These are phyloP conservation scores for Leucoptera coffeella DNA, from an alignment of 2,888 invertebrate species.

Conservation along the genomic window DNA sequence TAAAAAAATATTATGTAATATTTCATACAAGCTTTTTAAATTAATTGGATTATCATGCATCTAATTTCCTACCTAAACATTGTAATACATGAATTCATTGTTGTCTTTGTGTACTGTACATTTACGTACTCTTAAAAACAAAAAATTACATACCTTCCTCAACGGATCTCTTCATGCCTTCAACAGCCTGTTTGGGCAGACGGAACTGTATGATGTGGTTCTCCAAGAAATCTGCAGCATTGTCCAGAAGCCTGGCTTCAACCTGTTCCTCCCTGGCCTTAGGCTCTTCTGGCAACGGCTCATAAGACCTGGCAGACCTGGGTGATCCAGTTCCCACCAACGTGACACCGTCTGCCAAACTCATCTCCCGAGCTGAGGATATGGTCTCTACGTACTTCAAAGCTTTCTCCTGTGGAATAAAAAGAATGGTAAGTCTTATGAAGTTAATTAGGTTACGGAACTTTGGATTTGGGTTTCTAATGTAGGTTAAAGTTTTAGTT, in stretches of 20 bases:
- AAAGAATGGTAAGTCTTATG: constrained; percentile 17
- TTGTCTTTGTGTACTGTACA: too few relatives aligned
- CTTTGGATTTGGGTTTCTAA: too few relatives aligned
- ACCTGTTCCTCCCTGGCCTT: constrained; percentile 67
- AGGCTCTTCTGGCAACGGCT: constrained; percentile 64
- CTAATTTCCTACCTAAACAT: too few relatives aligned
- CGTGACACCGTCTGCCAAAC: constrained; percentile 55
- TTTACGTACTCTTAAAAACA: too few relatives aligned
- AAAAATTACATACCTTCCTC: constrained; percentile 67
- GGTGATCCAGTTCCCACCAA: constrained; percentile 43
- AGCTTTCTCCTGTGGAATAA: constrained; percentile 61
- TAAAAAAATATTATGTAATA: too few relatives aligned
- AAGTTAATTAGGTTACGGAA: neutral
- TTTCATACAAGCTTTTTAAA: too few relatives aligned
- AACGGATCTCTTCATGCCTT: constrained; percentile 70
- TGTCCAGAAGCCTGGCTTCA: constrained; percentile 69
- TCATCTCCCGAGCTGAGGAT: constrained; percentile 49
- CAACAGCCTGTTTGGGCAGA: constrained; percentile 65
- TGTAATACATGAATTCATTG: too few relatives aligned
- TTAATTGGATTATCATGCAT: too few relatives aligned
- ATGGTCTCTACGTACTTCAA: constrained; percentile 61
- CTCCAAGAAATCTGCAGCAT: constrained; percentile 69
- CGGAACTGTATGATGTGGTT: constrained; percentile 78
- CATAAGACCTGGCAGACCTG: constrained; percentile 54
- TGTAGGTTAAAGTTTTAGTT: too few relatives aligned